Conservation (phyloP, 1,140 invertebrate genomes). For the Sesamia nonagrioides region DNA sequence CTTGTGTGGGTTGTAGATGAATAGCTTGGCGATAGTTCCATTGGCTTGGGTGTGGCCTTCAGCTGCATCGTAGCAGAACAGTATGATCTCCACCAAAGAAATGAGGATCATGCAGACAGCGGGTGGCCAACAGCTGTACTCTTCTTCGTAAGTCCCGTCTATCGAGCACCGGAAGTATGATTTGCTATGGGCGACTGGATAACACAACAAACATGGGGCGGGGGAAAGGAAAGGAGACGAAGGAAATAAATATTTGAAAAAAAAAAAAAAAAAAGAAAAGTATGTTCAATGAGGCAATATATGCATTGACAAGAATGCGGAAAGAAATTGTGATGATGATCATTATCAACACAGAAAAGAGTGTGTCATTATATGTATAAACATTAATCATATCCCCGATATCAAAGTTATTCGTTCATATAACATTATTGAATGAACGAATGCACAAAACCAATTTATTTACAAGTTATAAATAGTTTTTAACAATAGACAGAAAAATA, state of each 20-base stretch:
- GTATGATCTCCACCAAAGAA: constrained; percentile 91
- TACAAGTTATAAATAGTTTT: constrained; percentile 13
- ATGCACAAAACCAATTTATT: constrained; percentile 19
- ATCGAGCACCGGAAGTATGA: constrained; percentile 84
- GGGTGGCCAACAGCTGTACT: constrained; percentile 95
- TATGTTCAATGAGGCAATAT: background rate
- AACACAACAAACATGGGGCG: constrained; percentile 74
- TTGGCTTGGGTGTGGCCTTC: constrained; percentile 85
- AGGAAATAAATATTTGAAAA: background rate
- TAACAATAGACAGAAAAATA: constrained; percentile 60
- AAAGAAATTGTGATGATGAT: background rate
- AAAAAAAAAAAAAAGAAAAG: background rate
- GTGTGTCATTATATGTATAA: background rate
- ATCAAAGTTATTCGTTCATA: background rate
- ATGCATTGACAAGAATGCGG: background rate
- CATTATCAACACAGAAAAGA: background rate
- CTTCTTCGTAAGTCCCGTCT: constrained; percentile 94
- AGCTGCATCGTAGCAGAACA: constrained; percentile 91
- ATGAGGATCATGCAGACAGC: constrained; percentile 95
- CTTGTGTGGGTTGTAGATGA: constrained; percentile 97
- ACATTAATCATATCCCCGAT: background rate
- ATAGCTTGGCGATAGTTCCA: constrained; percentile 92
- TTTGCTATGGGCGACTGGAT: constrained; percentile 68
- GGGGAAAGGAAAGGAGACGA: constrained; percentile 50
- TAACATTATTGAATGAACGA: constrained; percentile 1